Evolutionary conservation across 1,140 invertebrate species (phyloP).

Genomic region (Ceratina calcarata): DNA sequence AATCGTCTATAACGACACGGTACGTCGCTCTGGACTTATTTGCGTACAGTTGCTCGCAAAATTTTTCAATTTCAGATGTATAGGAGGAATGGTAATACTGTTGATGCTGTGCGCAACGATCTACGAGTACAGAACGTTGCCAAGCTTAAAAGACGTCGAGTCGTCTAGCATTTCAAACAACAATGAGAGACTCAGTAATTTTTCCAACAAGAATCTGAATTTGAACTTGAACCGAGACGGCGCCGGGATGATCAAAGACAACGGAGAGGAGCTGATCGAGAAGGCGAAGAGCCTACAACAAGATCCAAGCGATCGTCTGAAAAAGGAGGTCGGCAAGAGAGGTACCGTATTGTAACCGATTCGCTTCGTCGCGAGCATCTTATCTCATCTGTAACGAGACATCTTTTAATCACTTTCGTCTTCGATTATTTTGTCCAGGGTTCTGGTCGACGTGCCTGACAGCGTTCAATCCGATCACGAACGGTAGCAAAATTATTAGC

Average conservation of each 20-base stretch:
- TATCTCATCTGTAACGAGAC: not conserved
- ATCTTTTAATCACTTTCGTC: not conserved
- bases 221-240: conserved; percentile 46
- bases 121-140: conserved; percentile 78
- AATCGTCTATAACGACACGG: not conserved
- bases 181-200: conserved; percentile 74
- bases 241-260: conserved; percentile 65
- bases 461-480: conserved; percentile 83
- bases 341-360: conserved; percentile 19
- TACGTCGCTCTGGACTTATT: not conserved
- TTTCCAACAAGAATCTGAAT: conserved; percentile 72
- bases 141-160: conserved; percentile 68
- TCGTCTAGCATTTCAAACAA: conserved; percentile 72
- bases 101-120: conserved; percentile 82
- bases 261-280: conserved; percentile 74
- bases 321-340: conserved; percentile 16
- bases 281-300: conserved; percentile 66
- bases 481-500: conserved; percentile 83
- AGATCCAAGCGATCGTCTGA: conserved; percentile 16
- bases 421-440: conserved; percentile 71
- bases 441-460: conserved; percentile 82
- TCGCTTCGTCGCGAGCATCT: not conserved
- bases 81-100: conserved; percentile 76
- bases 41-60: too few species aligned
- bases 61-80: conserved; percentile 79